Evolutionary conservation across 2,797 vertebrate genomes (phyloP).

Genomic region (Anabacerthia variegaticeps): DNA sequence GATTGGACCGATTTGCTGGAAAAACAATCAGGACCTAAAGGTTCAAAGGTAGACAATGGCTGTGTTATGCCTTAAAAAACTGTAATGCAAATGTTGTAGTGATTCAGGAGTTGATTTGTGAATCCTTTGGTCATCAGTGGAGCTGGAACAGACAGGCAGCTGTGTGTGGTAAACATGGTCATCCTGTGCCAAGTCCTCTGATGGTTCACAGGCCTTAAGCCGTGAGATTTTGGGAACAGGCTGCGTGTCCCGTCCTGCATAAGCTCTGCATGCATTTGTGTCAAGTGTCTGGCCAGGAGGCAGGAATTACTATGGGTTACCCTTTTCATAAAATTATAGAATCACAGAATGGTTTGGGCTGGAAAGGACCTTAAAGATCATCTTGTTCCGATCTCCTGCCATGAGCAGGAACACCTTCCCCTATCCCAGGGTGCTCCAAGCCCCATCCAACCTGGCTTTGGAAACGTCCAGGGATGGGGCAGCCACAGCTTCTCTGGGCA

Average conservation of each 20-base stretch:
- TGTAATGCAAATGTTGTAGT: neutral
- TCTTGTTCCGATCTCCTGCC: neutral
- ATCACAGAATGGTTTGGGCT: neutral
- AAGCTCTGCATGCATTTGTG: neutral
- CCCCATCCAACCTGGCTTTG: neutral
- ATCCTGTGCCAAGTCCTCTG: neutral
- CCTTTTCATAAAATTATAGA: neutral
- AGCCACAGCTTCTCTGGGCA: neutral
- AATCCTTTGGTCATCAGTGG: neutral
- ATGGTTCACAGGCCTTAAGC: neutral
- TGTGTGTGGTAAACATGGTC: fast-evolving
- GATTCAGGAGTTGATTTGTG: neutral
- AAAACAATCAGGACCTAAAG: neutral
- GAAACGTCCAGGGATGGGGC: neutral
- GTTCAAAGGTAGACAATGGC: neutral
- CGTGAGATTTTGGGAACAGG: neutral
- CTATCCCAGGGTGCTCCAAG: neutral
- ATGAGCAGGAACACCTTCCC: neutral
- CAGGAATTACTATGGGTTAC: neutral
- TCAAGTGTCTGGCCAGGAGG: neutral
- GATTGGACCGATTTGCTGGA: neutral
- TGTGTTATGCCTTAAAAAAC: neutral
- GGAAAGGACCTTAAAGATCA: neutral
- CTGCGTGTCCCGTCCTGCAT: neutral
- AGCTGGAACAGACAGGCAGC: neutral